Evolutionary conservation across 92 coral and sea anemone species (phyloP).

Genomic region (Anthopleura xanthogrammica): DNA sequence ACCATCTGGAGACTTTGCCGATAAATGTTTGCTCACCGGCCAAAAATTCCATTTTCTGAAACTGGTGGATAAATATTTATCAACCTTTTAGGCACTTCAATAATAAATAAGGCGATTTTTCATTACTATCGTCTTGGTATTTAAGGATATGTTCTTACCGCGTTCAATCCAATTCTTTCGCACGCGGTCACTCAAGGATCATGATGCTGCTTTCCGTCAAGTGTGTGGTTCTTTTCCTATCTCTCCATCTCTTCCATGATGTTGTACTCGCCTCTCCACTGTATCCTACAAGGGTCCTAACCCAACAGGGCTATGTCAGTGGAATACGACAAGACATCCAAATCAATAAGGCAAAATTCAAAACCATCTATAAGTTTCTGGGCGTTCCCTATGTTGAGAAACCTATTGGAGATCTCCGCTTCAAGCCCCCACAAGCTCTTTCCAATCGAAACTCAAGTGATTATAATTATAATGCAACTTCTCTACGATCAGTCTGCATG

Average conservation of each 20-base stretch:
- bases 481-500: constrained; percentile 51
- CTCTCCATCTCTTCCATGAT: background rate
- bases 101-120: too few relatives aligned
- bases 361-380: constrained; percentile 57
- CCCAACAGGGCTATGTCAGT: constrained; percentile 28
- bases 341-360: constrained; percentile 30
- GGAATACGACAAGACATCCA: constrained; percentile 12
- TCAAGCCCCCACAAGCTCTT: constrained; percentile 47
- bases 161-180: too few relatives aligned
- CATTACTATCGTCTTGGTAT: too few relatives aligned
- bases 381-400: constrained; percentile 67
- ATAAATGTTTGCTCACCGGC: too few relatives aligned
- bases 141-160: too few relatives aligned
- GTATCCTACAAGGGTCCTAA: background rate
- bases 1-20: too few relatives aligned
- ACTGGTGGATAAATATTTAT: too few relatives aligned
- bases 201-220: background rate
- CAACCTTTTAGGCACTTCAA: too few relatives aligned
- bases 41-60: too few relatives aligned
- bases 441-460: constrained; percentile 25
- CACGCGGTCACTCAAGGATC: background rate
- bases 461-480: constrained; percentile 49
- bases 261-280: background rate
- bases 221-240: background rate
- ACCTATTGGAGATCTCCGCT: constrained; percentile 51